Evolutionary conservation across 2,888 invertebrate species (phyloP).

Genomic region (Polietes domitor): DNA sequence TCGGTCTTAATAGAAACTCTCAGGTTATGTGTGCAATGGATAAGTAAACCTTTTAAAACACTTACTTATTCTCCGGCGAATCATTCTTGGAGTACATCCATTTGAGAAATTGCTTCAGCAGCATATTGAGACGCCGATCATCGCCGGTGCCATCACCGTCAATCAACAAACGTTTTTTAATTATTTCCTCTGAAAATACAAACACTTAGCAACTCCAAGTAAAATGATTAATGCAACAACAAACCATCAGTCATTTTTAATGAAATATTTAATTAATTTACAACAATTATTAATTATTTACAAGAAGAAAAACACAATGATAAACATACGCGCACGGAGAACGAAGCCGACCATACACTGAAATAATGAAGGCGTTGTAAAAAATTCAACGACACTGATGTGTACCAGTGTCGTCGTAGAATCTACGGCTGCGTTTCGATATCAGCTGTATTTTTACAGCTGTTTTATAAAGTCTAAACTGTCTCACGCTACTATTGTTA

Average conservation of each 20-base stretch:
- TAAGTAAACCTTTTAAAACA: conserved; percentile 50
- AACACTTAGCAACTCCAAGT: no score
- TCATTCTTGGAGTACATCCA: conserved; percentile 88
- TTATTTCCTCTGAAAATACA: conserved; percentile 90
- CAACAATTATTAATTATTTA: neutral
- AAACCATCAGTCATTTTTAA: conserved; percentile 66
- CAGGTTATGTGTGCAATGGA: no score
- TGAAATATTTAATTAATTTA: neutral
- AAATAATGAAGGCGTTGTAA: no score
- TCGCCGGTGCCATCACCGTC: conserved; percentile 99
- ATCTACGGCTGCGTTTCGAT: no score
- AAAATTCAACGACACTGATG: no score
- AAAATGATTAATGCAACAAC: conserved; percentile 1
- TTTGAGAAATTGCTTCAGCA: conserved; percentile 91
- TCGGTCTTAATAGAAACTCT: no score
- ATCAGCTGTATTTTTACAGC: no score
- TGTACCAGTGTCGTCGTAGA: no score
- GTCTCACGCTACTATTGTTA: no score
- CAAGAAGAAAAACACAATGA: neutral
- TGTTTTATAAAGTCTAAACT: no score
- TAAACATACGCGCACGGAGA: no score
- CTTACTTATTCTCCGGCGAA: conserved; percentile 85
- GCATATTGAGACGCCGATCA: conserved; percentile 92
- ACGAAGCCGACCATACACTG: no score
- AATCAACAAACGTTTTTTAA: conserved; percentile 92